phyloP scores from a whole-genome alignment of 2,113 vertebrate genomes.

The Poeciliopsis retropinna region DNA sequence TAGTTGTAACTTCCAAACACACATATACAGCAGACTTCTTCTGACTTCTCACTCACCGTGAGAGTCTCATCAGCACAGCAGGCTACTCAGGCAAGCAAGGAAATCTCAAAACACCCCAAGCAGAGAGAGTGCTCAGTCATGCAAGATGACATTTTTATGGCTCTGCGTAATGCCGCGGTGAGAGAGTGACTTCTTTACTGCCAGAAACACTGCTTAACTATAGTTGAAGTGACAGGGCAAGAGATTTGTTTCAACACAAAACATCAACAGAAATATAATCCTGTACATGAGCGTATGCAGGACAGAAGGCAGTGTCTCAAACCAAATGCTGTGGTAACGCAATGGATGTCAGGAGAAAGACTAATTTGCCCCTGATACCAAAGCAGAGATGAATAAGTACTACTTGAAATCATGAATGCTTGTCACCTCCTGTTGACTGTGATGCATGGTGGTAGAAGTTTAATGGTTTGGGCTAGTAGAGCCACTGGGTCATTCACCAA shows the following conservation, averaged over 20 bases:
- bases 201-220: constrained; percentile 25
- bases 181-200: constrained; percentile 48
- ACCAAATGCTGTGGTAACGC: neutral
- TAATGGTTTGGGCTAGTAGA: too few relatives aligned
- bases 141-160: constrained; percentile 64
- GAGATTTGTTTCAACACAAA: constrained; percentile 46
- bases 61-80: constrained; percentile 6
- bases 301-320: constrained; percentile 16
- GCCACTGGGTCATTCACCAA: too few relatives aligned
- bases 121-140: constrained; percentile 52
- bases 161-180: constrained; percentile 49
- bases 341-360: too few relatives aligned
- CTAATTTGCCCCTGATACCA: too few relatives aligned
- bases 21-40: constrained; percentile 9
- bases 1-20: constrained; percentile 5
- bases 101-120: constrained; percentile 41
- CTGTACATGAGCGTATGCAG: constrained; percentile 11
- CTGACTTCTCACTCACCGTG: constrained; percentile 2
- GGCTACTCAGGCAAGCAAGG: constrained; percentile 37
- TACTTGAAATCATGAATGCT: too few relatives aligned
- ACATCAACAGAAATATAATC: constrained; percentile 38
- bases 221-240: constrained; percentile 41
- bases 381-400: too few relatives aligned
- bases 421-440: too few relatives aligned
- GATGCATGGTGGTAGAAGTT: too few relatives aligned